Evolutionary conservation across 92 coral and sea anemone species (phyloP).

Genomic region (Bergia puertoricense): DNA sequence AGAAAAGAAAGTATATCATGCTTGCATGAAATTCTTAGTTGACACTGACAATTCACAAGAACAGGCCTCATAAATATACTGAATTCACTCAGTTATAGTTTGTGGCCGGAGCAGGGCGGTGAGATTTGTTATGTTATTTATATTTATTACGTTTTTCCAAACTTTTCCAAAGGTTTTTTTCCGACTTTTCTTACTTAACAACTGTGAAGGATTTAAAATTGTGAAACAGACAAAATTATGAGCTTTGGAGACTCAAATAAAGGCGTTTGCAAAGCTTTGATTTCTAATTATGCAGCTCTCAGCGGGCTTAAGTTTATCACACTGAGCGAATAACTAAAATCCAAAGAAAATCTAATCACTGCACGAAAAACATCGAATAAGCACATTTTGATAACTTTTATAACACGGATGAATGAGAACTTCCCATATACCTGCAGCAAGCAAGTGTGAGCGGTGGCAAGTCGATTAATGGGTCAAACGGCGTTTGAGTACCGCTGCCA

Average conservation of each 20-base stretch:
- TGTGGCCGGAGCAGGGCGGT: slow-evolving; percentile 4
- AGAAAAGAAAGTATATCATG: neutral
- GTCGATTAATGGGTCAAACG: neutral
- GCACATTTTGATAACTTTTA: slow-evolving; percentile 13
- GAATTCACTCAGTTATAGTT: neutral
- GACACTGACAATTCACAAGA: neutral
- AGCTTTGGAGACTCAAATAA: neutral
- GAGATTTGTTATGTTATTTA: neutral
- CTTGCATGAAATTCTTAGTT: neutral
- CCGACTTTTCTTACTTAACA: neutral
- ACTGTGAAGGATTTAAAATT: neutral
- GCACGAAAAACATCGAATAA: slow-evolving; percentile 10
- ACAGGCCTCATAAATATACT: neutral
- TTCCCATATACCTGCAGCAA: neutral
- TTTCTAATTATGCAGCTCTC: slow-evolving; percentile 40
- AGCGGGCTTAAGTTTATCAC: slow-evolving; percentile 28
- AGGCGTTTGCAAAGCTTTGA: slow-evolving; percentile 8
- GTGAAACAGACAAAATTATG: neutral
- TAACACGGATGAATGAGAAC: slow-evolving; percentile 20
- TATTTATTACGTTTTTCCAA: neutral
- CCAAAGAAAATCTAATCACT: slow-evolving; percentile 2
- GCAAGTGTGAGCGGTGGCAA: neutral
- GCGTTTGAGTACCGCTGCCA: neutral
- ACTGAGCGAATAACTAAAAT: slow-evolving; percentile 40
- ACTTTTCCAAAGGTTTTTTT: neutral